Conservation (phyloP, 2,888 invertebrate genomes). For the Elgonia sp. region DNA sequence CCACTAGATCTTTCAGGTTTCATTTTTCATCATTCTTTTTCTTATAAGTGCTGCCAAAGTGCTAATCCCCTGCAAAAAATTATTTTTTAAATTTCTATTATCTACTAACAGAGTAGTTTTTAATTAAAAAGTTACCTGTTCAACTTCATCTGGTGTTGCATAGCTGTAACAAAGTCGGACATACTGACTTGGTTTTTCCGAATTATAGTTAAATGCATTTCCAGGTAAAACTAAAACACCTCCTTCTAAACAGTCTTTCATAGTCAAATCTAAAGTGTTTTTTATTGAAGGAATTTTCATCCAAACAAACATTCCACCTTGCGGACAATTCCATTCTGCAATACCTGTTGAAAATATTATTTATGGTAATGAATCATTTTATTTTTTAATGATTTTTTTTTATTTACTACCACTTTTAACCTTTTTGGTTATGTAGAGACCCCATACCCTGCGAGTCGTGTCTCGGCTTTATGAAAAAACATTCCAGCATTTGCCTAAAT, state of each 20-base stretch:
- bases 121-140: conserved; percentile 86
- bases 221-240: conserved; percentile 92
- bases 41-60: conserved; percentile 17
- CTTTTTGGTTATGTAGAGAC: too few species aligned
- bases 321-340: conserved; percentile 91
- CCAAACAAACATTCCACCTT: conserved; percentile 94
- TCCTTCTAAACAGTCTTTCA: conserved; percentile 89
- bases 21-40: too few species aligned
- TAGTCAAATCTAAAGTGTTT: conserved; percentile 91
- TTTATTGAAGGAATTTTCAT: conserved; percentile 89
- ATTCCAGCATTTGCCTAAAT: too few species aligned
- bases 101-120: too few species aligned
- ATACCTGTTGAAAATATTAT: conserved; percentile 86
- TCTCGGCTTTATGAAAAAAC: too few species aligned
- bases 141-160: conserved; percentile 89
- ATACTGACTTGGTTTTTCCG: conserved; percentile 88
- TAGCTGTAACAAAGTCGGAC: conserved; percentile 92
- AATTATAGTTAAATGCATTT: conserved; percentile 90
- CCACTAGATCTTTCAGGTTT: too few species aligned
- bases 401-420: too few species aligned
- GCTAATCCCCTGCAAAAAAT: conserved; percentile 17
- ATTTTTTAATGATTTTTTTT: too few species aligned
- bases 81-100: too few species aligned
- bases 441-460: too few species aligned
- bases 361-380: neutral